Evolutionary conservation across 1,140 invertebrate species (phyloP).

Genomic region (Macrotrachela quadricornifera): DNA sequence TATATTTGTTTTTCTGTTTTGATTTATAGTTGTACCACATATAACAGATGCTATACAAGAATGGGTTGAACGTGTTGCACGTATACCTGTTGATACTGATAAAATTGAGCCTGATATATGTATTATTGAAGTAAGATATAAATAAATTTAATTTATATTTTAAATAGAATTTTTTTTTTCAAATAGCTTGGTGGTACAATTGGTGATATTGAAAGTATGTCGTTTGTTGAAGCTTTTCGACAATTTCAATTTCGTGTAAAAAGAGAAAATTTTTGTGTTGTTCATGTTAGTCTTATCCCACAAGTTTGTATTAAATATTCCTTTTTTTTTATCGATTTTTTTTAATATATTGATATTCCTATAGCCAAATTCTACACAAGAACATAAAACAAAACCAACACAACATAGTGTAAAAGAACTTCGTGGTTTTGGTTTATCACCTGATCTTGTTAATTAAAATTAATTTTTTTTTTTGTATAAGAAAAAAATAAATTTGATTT

Average conservation of each 20-base stretch:
- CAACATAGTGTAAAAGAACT: conserved; percentile 79
- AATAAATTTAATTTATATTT: background rate
- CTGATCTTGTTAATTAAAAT: conserved; percentile 46
- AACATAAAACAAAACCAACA: conserved; percentile 94
- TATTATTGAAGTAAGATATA: conserved; percentile 32
- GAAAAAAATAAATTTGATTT: background rate
- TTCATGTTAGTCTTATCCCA: conserved; percentile 82
- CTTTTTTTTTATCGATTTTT: too few relatives aligned
- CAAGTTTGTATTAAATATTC: conserved; percentile 26
- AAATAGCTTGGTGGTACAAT: conserved; percentile 73
- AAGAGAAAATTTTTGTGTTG: conserved; percentile 71
- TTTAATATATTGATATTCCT: too few relatives aligned
- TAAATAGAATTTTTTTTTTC: background rate
- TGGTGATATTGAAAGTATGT: conserved; percentile 96
- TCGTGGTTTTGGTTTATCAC: conserved; percentile 69
- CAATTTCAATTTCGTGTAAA: conserved; percentile 84
- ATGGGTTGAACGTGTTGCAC: conserved; percentile 78
- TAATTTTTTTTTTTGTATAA: background rate
- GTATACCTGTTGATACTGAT: conserved; percentile 48
- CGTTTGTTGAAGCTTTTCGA: conserved; percentile 88
- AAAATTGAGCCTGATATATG: conserved; percentile 44
- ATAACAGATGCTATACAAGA: conserved; percentile 94
- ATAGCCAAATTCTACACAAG: conserved; percentile 58
- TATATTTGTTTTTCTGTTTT: background rate
- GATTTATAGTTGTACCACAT: conserved; percentile 74